A percentile compares a stretch with the other conserved stretches of the same genome.
phyloP scores from a whole-genome alignment of 2,888 invertebrate genomes.

The Girardia tigrina region DNA sequence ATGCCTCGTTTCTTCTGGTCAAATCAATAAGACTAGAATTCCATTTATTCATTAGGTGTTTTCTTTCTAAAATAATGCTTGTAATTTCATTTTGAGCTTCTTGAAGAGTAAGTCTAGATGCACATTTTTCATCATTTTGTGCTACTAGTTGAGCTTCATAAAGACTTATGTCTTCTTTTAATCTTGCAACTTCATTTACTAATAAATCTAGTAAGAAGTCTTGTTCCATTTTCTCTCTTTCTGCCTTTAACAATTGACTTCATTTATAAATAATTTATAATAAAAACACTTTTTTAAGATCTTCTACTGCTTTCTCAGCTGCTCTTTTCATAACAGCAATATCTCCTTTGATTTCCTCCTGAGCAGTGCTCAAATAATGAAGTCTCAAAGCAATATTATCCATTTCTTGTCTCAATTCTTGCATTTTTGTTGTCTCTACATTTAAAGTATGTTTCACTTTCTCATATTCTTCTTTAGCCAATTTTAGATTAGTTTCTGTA shows the following conservation, averaged over 20 bases:
- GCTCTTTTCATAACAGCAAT: slow-evolving; percentile 50
- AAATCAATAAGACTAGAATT: slow-evolving; percentile 50
- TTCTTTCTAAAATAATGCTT: slow-evolving; percentile 47
- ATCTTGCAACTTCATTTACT: slow-evolving; percentile 47
- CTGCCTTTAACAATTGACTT: slow-evolving; percentile 43
- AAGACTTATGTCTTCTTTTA: slow-evolving; percentile 49
- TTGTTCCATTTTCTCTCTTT: slow-evolving; percentile 47
- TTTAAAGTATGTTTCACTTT: not conserved
- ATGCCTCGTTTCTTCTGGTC: slow-evolving; percentile 49
- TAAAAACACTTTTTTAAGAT: not conserved
- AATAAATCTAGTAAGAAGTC: slow-evolving; percentile 49
- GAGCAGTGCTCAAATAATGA: slow-evolving; percentile 50
- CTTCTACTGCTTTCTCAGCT: slow-evolving; percentile 45
- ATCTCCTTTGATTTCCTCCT: slow-evolving; percentile 48
- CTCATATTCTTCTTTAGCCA: not conserved
- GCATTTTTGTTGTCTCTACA: slow-evolving; percentile 43
- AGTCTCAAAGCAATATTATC: slow-evolving; percentile 49
- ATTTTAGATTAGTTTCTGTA: not conserved
- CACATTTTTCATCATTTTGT: slow-evolving; percentile 47
- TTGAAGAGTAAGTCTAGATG: slow-evolving; percentile 45
- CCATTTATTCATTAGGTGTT: slow-evolving; percentile 50
- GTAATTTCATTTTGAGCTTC: slow-evolving; percentile 51
- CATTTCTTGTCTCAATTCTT: slow-evolving; percentile 47
- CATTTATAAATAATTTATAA: not conserved
- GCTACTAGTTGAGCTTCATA: slow-evolving; percentile 48